These are phyloP conservation scores for Drosophila paranaensis DNA, from an alignment of 2,888 invertebrate species.

Conservation along the genomic window DNA sequence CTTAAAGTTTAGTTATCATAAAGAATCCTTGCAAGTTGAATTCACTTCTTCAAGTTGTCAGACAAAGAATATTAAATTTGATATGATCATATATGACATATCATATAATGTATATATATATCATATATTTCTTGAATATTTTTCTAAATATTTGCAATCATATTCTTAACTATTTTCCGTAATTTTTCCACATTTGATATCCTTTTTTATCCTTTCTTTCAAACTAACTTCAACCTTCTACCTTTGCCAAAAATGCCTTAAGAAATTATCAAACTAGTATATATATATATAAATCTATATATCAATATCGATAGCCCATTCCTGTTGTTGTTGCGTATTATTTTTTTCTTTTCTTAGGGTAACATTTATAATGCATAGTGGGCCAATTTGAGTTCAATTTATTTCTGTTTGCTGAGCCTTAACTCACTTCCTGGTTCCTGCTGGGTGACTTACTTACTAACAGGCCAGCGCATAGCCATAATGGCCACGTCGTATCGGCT, in stretches of 20 bases:
- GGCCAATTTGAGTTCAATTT: conserved; percentile 61
- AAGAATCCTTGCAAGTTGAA: too few species aligned
- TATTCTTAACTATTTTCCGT: background rate
- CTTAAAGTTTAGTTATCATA: background rate
- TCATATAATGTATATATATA: background rate
- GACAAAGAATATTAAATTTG: background rate
- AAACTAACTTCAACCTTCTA: background rate
- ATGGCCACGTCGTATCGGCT: conserved; percentile 74
- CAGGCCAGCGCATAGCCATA: conserved; percentile 62
- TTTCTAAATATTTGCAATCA: background rate
- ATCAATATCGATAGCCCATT: conserved; percentile 4
- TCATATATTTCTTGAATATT: background rate
- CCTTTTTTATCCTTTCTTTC: background rate
- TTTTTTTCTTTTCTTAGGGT: conserved; percentile 3
- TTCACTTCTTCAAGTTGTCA: too few species aligned
- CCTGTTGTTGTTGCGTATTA: too few species aligned
- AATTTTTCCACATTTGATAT: background rate
- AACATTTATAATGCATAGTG: conserved; percentile 56
- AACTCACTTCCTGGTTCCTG: conserved; percentile 62
- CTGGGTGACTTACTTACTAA: conserved; percentile 68
- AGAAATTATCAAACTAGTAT: background rate
- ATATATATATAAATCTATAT: background rate
- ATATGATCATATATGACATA: background rate
- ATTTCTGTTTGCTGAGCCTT: conserved; percentile 62
- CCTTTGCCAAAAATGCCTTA: background rate